Percentiles rank a stretch among this genome's conserved stretches.
These are phyloP conservation scores for Eidolon dupreanum DNA, from an alignment of 2,797 vertebrate species.

Conservation along the genomic window DNA sequence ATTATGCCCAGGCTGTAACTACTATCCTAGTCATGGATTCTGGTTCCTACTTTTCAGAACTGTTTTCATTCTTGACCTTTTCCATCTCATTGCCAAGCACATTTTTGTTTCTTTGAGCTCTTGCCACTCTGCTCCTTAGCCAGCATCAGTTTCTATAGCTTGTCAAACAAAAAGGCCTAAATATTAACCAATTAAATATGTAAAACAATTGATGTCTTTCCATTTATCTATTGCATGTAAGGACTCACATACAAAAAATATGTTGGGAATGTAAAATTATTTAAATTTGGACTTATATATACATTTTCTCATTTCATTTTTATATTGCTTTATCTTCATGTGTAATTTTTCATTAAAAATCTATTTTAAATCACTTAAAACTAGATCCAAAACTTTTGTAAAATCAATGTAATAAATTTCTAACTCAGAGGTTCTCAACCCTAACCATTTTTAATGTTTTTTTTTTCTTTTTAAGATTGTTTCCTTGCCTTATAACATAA, in stretches of 20 bases:
- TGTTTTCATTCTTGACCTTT: slow-evolving; percentile 51
- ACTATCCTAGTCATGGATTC: background rate
- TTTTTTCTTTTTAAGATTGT: background rate
- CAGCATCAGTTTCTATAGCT: background rate
- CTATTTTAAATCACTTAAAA: background rate
- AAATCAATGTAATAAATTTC: background rate
- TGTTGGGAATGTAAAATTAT: background rate
- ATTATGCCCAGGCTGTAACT: background rate
- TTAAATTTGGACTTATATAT: background rate
- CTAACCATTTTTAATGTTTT: background rate
- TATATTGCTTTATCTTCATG: background rate
- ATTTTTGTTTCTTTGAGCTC: background rate
- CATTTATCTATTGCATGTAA: background rate
- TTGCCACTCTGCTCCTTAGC: background rate
- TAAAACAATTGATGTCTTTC: background rate
- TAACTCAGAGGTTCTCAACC: background rate
- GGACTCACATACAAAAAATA: background rate
- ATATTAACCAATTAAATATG: background rate
- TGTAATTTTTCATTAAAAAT: background rate
- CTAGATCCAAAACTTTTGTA: background rate
- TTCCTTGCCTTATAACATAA: background rate
- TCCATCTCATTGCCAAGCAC: slow-evolving; percentile 44
- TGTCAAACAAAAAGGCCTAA: background rate
- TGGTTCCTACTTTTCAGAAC: background rate
- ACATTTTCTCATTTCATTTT: background rate